Base-by-base conservation (phyloP, 2,888 invertebrate species). In the Scrobipalpa atriplicella region DNA sequence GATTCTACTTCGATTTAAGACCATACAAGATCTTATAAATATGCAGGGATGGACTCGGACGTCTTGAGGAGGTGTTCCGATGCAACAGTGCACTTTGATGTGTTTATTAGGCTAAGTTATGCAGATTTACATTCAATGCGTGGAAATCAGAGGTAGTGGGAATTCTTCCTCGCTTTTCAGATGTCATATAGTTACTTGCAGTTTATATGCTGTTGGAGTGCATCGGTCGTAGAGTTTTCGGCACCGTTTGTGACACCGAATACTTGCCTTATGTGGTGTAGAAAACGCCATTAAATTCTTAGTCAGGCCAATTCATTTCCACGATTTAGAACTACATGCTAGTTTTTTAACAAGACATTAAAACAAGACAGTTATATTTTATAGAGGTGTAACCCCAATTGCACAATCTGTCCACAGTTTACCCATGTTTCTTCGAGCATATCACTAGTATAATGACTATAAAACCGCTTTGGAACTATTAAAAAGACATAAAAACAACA, bases 1-100 rank as follows among this genome's bases (percentile, higher is more conserved):
- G 79, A 79, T 76, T 75, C 75, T 73, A 77, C 78, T 80, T 78
- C 76, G 78, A 78, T 82, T 80, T 79, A 72, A 76, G 70, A 77
- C 78, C 74, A 73, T 77, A 78, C 74, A 75, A 72, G 71, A 71
- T 68, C 74, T 73, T 76, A 82, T 82, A 79, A 81, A 82, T 82
- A 82, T 79, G 74, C 77, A 81, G 77, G 71, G 72, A 66, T 62
- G 63, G 68, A 63, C 56, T 65, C 56, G 36, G 68, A 68, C 60
- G 69, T 66, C 62, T 69, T 62, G 72, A 70, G 71, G 69, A 70
- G 74, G 67, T 69, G 66, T 64, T 60, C 64, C 61, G 63, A 66
- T 36, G 68, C 62, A 70, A 71, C 72, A 72, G 66, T 68, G 71
- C 69, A 72, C 72, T 39, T 58, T 74, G 73, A 73, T 74, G 73